A percentile compares a stretch with the other conserved stretches of the same genome.
phyloP scores from a whole-genome alignment of 2,888 invertebrate species.

The Thereva unica region DNA sequence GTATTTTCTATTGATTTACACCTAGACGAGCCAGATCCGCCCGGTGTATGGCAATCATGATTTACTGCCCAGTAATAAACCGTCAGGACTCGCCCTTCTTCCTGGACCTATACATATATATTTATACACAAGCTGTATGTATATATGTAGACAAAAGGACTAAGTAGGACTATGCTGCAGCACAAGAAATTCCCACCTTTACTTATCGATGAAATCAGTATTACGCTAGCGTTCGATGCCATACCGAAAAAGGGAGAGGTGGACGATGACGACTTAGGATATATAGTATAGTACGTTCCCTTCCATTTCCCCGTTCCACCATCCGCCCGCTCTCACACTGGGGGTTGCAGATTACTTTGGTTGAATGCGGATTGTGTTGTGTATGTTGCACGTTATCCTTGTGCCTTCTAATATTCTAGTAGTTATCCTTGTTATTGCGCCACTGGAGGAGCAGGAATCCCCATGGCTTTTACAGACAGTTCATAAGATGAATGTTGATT shows the following conservation, averaged over 20 bases:
- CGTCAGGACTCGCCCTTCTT: conserved; percentile 18
- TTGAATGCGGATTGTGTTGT: too few relatives aligned
- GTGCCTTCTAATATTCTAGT: not conserved
- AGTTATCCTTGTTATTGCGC: not conserved
- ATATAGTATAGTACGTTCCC: too few relatives aligned
- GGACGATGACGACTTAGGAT: too few relatives aligned
- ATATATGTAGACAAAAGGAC: conserved; percentile 8
- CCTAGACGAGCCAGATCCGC: conserved; percentile 18
- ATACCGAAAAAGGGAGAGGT: too few relatives aligned
- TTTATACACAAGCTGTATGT: conserved; percentile 10
- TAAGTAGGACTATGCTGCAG: not conserved
- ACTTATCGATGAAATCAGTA: too few relatives aligned
- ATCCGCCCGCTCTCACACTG: too few relatives aligned
- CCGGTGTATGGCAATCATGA: conserved; percentile 19
- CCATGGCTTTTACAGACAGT: conserved; percentile 6
- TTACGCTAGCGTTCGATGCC: too few relatives aligned
- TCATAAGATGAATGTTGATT: conserved; percentile 36
- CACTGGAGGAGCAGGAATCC: not conserved
- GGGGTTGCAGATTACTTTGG: too few relatives aligned
- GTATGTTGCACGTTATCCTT: too few relatives aligned
- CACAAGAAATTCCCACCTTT: too few relatives aligned
- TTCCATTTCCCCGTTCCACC: too few relatives aligned
- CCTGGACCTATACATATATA: conserved; percentile 8
- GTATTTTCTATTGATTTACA: conserved; percentile 34
- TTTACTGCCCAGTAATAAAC: conserved; percentile 30